Evolutionary conservation across 2,888 invertebrate genomes (phyloP).

Genomic region (Ophion ventricosus): DNA sequence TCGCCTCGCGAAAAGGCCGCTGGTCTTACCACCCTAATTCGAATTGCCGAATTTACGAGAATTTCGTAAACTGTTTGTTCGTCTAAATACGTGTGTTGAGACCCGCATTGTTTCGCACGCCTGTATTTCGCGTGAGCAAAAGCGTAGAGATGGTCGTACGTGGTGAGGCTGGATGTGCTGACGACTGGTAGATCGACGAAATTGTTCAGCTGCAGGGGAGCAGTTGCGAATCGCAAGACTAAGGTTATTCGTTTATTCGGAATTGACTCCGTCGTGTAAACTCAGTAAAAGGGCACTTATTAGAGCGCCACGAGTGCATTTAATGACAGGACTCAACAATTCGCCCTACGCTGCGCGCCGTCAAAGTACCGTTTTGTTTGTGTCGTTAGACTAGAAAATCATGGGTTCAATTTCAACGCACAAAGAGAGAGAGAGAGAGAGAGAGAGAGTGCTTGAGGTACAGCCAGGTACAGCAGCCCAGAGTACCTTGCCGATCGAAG

Average conservation of each 20-base stretch:
- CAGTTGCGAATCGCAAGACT: not conserved
- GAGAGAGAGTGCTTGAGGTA: not conserved
- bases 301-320: not conserved
- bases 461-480: not conserved
- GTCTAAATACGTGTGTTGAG: not conserved
- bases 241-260: not conserved
- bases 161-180: not conserved
- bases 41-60: not conserved
- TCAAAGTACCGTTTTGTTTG: not conserved
- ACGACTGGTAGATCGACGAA: not conserved
- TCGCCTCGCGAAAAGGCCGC: too few species aligned
- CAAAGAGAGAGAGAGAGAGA: not conserved
- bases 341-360: not conserved
- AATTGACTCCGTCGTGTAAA: too few species aligned
- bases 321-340: not conserved
- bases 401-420: not conserved
- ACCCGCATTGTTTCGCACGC: not conserved
- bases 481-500: not conserved
- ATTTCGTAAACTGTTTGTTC: not conserved
- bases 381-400: not conserved
- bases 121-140: constrained; percentile 3
- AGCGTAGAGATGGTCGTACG: not conserved
- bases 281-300: not conserved
- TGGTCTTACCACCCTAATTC: not conserved
- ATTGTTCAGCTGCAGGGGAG: not conserved